phyloP scores from a whole-genome alignment of 2,888 invertebrate species.

The Pandemis corylana region DNA sequence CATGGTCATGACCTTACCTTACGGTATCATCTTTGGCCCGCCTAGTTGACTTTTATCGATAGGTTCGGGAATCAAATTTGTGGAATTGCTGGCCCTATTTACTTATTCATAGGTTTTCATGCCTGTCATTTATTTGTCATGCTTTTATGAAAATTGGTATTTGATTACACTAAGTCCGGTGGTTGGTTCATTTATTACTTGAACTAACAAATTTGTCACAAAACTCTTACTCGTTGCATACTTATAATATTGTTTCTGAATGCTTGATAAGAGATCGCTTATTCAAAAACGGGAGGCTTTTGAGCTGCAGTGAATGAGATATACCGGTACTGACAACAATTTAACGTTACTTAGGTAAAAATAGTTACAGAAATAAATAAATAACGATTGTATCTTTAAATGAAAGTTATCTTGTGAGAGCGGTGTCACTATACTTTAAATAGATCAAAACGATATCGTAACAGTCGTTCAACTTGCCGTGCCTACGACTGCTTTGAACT shows the following conservation, averaged over 20 bases:
- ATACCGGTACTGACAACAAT: not conserved
- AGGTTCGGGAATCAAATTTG: constrained; percentile 13
- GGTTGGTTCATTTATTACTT: not conserved
- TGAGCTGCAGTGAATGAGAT: no score
- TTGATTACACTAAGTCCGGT: not conserved
- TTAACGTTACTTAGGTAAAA: not conserved
- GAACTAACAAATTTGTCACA: not conserved
- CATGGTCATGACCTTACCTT: constrained; percentile 37
- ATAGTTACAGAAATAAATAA: not conserved
- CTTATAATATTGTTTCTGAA: no score
- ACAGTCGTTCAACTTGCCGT: constrained; percentile 14
- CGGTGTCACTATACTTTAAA: constrained; percentile 27
- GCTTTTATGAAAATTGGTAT: constrained; percentile 5
- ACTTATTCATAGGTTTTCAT: constrained; percentile 15
- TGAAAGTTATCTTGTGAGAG: not conserved
- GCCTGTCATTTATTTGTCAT: constrained; percentile 16
- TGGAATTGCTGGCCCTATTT: constrained; percentile 2
- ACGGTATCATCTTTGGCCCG: constrained; percentile 6
- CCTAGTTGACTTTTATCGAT: constrained; percentile 22
- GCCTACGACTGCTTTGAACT: constrained; percentile 25
- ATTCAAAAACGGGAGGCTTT: not conserved
- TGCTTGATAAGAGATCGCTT: not conserved
- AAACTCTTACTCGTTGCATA: no score
- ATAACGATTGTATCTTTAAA: not conserved
- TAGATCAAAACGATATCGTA: constrained; percentile 31